Conservation (phyloP, 2,113 vertebrate species). For the Cheirogaleus medius region DNA sequence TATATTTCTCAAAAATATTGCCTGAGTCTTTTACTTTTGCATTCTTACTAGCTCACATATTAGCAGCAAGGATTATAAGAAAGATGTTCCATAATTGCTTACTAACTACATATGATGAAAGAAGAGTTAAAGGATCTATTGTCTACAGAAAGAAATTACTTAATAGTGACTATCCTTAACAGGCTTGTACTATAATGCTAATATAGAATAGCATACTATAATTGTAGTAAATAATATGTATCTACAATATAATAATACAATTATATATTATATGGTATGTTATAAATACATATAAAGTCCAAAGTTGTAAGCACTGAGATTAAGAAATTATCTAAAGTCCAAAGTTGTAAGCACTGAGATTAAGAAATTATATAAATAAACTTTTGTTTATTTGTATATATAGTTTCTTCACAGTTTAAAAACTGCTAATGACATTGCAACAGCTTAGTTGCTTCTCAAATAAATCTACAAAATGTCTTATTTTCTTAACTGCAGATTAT, state of each 20-base stretch:
- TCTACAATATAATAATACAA: not conserved
- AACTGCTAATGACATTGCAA: not conserved
- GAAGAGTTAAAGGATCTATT: not conserved
- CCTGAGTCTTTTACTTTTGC: not conserved
- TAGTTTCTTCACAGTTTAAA: not conserved
- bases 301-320: not conserved
- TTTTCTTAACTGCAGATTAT: not conserved
- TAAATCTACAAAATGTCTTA: not conserved
- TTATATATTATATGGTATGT: not conserved
- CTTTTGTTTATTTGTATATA: not conserved
- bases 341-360: not conserved
- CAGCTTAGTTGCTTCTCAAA: not conserved
- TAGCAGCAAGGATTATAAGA: not conserved
- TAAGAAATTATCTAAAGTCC: not conserved
- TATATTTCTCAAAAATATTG: not conserved
- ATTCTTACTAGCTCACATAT: not conserved
- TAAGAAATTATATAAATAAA: not conserved
- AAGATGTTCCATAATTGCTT: not conserved
- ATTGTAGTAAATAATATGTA: not conserved
- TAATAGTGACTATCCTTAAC: not conserved
- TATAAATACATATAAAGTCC: not conserved
- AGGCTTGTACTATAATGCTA: not conserved
- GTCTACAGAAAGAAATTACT: not conserved
- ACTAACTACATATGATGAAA: not conserved
- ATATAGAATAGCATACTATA: not conserved